Evolutionary conservation across 2,113 vertebrate species (phyloP).

Genomic region (Nyctereutes procyonoides): DNA sequence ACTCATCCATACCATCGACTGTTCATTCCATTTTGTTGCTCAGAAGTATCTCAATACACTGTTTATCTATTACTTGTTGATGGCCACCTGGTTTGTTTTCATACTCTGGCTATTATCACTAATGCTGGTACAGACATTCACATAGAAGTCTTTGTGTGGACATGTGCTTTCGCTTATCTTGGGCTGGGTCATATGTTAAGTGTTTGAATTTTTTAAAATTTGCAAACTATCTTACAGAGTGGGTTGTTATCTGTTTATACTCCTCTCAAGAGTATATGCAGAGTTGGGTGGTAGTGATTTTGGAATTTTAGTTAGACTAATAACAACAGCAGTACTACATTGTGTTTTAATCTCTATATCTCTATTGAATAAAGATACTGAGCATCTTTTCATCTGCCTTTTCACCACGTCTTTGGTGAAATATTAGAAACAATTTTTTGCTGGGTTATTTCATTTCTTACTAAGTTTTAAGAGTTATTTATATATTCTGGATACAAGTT

Average conservation of each 20-base stretch:
- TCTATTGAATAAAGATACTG: background rate
- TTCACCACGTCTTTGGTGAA: background rate
- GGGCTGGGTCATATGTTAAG: background rate
- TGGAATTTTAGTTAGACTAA: background rate
- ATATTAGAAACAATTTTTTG: background rate
- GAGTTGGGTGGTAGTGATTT: background rate
- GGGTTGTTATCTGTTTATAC: background rate
- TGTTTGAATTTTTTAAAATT: background rate
- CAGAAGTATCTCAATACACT: background rate
- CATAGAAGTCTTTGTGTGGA: background rate
- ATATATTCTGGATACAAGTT: background rate
- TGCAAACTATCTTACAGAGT: background rate
- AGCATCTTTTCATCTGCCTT: background rate
- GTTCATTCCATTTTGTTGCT: background rate
- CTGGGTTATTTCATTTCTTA: background rate
- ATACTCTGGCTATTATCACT: background rate
- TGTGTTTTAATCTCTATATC: background rate
- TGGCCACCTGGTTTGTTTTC: background rate
- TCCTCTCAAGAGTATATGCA: background rate
- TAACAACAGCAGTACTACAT: background rate
- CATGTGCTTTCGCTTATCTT: background rate
- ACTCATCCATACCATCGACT: background rate
- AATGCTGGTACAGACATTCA: background rate
- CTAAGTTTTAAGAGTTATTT: background rate
- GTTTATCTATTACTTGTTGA: background rate